Percentiles rank a stretch among this genome's conserved stretches.
phyloP scores from a whole-genome alignment of 1,140 invertebrate species.

The Neodiprion lecontei region DNA sequence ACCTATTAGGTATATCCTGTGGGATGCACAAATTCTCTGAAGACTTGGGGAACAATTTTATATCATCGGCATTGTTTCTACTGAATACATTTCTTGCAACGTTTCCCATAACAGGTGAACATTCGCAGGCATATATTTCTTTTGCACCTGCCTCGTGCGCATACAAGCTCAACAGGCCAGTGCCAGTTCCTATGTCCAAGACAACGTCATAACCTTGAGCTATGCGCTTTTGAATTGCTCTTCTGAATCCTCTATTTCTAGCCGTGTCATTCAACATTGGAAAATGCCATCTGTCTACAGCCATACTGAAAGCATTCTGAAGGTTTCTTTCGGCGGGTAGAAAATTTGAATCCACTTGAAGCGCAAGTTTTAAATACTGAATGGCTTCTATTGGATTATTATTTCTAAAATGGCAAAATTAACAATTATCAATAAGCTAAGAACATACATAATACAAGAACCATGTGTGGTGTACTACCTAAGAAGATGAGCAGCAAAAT shows the following conservation, averaged over 20 bases:
- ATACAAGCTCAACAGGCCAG: slow-evolving; percentile 74
- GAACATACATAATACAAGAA: no score
- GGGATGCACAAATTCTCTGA: slow-evolving; percentile 65
- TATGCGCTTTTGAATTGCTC: slow-evolving; percentile 68
- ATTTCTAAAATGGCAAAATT: slow-evolving; percentile 33
- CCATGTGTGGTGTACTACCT: slow-evolving; percentile 31
- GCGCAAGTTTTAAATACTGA: slow-evolving; percentile 40
- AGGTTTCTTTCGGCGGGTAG: slow-evolving; percentile 48
- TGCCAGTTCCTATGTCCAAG: slow-evolving; percentile 79
- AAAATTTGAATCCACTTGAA: slow-evolving; percentile 40
- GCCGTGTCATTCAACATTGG: slow-evolving; percentile 79
- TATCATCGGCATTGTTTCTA: slow-evolving; percentile 56
- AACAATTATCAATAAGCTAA: no score
- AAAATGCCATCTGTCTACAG: slow-evolving; percentile 81
- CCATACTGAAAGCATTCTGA: slow-evolving; percentile 50
- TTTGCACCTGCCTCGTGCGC: slow-evolving; percentile 65
- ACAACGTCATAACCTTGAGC: slow-evolving; percentile 64
- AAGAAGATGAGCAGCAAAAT: slow-evolving; percentile 48
- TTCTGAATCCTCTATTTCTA: slow-evolving; percentile 71
- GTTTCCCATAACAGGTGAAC: slow-evolving; percentile 67
- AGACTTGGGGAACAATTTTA: slow-evolving; percentile 59
- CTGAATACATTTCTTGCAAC: slow-evolving; percentile 66
- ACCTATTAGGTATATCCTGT: slow-evolving; percentile 63
- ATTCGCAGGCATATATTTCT: slow-evolving; percentile 72
- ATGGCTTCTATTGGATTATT: slow-evolving; percentile 43